Conservation (phyloP, 1,140 invertebrate species). For the Eriocheir sinensis region DNA sequence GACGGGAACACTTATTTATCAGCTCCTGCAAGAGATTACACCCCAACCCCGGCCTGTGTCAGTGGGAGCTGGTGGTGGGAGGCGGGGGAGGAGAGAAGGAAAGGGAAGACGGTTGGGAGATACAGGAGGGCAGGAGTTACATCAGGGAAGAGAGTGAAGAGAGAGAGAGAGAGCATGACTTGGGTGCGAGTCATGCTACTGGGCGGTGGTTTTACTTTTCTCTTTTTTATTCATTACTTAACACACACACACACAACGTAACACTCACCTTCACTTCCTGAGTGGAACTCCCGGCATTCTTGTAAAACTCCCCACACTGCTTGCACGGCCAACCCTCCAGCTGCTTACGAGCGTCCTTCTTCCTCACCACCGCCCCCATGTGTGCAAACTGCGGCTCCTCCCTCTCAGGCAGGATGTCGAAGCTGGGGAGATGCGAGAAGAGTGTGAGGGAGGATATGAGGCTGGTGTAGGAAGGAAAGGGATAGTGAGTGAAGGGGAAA, state of each 20-base stretch:
- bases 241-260: neutral
- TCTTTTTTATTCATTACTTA: too few species aligned
- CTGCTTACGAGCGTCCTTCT: constrained; percentile 32
- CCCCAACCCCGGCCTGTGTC: too few species aligned
- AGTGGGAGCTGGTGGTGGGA: neutral
- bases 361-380: constrained; percentile 32
- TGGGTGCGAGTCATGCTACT: too few species aligned
- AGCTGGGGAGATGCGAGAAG: neutral
- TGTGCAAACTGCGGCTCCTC: neutral
- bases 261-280: neutral
- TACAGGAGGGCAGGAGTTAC: neutral
- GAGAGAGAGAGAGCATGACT: neutral
- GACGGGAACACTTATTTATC: too few species aligned
- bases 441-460: too few species aligned
- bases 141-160: neutral
- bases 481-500: too few species aligned
- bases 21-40: too few species aligned
- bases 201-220: too few species aligned
- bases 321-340: constrained; percentile 40
- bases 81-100: neutral
- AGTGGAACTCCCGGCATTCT: neutral
- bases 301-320: constrained; percentile 25
- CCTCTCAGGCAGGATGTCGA: neutral
- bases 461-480: too few species aligned
- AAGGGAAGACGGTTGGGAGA: too few species aligned